Base-by-base conservation (phyloP, 2,888 invertebrate species). In the Aethes cnicana region DNA sequence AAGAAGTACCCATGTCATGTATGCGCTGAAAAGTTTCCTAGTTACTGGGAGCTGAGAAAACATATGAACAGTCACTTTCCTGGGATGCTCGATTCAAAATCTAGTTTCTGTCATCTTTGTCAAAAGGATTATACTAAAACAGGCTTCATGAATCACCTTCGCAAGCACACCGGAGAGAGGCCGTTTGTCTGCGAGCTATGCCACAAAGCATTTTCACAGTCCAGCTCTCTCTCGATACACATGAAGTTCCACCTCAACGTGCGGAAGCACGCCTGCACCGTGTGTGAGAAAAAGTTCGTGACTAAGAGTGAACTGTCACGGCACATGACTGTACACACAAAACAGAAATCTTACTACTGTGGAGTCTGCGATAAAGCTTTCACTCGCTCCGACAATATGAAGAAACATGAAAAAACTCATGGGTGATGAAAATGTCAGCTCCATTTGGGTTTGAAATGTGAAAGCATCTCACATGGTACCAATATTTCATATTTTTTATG, bases 391-490 rank as follows among this genome's bases (percentile, higher is more conserved):
- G 90, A 90, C 58, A 90, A 90, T 59, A 90, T 90, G 90, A 90
- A 90, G 67, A 90, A 90, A 70, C 90, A 90, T 81, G 90, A 90
- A 66, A 90, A 90, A 74, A 90, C 90, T 63, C 90, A 90, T 77
- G 90, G 90, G 60, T 90, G 75, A 76, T 60, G 55, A 36, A 53
- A 47, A 18, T 32, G 26, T 8, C 16, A 30, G 35, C 33, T 50
- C 26, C 25, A 43, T 36, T 44, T 53, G 55, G 59, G 58, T 53
- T 56, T 36, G 23, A 47, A 26, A 39, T 54, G 59, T 66, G 62
- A 63, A 47, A 53, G 62, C 63, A 66, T 69, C 64, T 61, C 59
- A 48, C 44, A 26, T 37, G 44, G 37, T 18, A 12, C 14, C 3
- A 32, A 46, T 37, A 36, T 25, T 49, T 20, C 32, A 46, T 53